phyloP scores from a whole-genome alignment of 2,888 invertebrate species.

The Leptopilina syphax region DNA sequence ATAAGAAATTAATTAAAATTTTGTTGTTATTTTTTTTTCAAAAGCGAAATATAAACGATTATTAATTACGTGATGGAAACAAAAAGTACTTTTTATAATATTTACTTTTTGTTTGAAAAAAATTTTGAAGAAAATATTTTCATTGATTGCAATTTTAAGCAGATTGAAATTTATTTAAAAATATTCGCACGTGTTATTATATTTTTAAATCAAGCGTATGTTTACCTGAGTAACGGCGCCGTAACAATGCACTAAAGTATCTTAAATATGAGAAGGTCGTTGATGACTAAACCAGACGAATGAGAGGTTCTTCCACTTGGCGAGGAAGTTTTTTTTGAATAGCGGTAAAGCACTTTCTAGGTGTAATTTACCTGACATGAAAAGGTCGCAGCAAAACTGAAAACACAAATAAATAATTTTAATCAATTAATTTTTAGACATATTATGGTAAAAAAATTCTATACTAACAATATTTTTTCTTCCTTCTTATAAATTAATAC shows the following conservation, averaged over 20 bases:
- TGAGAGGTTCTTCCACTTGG: constrained; percentile 12
- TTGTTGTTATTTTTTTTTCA: background rate
- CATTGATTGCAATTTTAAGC: too few relatives aligned
- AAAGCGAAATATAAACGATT: background rate
- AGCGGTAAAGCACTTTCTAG: constrained; percentile 27
- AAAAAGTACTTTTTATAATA: too few relatives aligned
- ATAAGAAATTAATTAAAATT: background rate
- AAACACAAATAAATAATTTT: too few relatives aligned
- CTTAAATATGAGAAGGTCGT: constrained; percentile 22
- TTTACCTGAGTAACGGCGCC: background rate
- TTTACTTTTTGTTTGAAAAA: too few relatives aligned
- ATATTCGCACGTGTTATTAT: background rate
- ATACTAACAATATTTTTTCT: background rate
- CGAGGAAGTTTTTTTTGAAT: background rate
- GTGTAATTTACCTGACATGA: background rate
- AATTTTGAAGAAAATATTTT: too few relatives aligned
- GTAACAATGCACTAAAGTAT: background rate
- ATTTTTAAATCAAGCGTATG: background rate
- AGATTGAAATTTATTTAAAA: background rate
- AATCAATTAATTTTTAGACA: background rate
- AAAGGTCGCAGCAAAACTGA: background rate
- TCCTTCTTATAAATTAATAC: background rate
- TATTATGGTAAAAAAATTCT: background rate
- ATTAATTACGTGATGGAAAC: background rate
- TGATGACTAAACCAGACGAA: constrained; percentile 4